Base-by-base conservation (phyloP, 2,888 invertebrate genomes). In the Rhorus exstirpatorius region DNA sequence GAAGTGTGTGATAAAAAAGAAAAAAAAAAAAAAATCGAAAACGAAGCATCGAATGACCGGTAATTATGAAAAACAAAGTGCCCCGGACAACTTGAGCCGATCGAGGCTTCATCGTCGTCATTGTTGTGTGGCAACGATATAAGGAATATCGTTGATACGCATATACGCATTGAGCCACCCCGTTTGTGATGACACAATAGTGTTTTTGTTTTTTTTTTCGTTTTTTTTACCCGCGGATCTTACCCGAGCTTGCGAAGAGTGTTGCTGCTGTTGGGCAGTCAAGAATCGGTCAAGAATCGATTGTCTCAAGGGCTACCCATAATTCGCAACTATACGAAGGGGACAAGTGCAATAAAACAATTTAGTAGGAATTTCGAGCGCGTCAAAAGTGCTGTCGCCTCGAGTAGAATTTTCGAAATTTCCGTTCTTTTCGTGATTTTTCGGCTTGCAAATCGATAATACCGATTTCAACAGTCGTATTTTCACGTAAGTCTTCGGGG, bases 261-360 rank as follows among this genome's bases (percentile, higher is more conserved):
- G n/a, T n/a, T n/a, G n/a, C n/a, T n/a, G n/a, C n/a, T n/a, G n/a
- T n/a, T n/a, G n/a, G n/a, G n/a, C n/a, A n/a, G n/a, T n/a, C n/a
- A n/a, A n/a, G n/a, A n/a, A 81, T 84, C 84, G 81, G 81, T 67
- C 67, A 12, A 68, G 41, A 67, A 77, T 63, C 17, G 26, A 46
- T 44, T 44, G 41, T 44, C 3, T 7, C 19, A 12, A 58, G 6
- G n/a, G 10, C 31, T 1, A 49, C 55, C 17, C 8, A 41, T 35
- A 19, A 12, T 38, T 19, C 35, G 31, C 31, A 10, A 24, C 12
- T 21, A 51, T 6, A 44, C 24, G 14, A 14, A 26, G 31, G 8
- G 14, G 21, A 49, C 61, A 49, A 24, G 67, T 67, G 67, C 67
- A 67, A 67, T 67, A 67, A 19, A 49, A 44, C 44, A 10, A 71